Evolutionary conservation across 2,113 vertebrate species (phyloP).

Genomic region (Onychorhynchus coronatus): DNA sequence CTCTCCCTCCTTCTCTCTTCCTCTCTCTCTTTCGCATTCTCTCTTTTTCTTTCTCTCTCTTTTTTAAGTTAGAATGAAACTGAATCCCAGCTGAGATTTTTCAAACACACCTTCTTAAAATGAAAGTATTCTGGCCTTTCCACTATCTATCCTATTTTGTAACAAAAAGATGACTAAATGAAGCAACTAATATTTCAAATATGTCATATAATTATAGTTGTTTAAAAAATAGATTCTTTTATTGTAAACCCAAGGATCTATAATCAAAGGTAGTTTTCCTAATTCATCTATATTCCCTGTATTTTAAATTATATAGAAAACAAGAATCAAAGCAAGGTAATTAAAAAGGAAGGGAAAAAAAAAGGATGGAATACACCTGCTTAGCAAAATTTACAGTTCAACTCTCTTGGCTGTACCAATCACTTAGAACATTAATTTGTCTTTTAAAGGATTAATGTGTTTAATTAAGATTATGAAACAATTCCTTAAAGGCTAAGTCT

Average conservation of each 20-base stretch:
- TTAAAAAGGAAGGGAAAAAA: background rate
- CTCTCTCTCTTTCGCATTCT: background rate
- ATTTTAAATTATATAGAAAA: background rate
- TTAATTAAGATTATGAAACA: slow-evolving; percentile 66
- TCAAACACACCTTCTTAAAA: background rate
- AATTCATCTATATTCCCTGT: background rate
- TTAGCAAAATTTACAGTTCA: slow-evolving; percentile 50
- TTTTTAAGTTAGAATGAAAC: background rate
- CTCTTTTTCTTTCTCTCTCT: background rate
- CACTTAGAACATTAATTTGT: slow-evolving; percentile 54
- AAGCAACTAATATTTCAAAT: background rate
- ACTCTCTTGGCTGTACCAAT: slow-evolving; percentile 23
- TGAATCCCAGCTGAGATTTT: background rate
- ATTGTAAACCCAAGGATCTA: background rate
- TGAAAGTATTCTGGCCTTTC: background rate
- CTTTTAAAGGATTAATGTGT: slow-evolving; percentile 63
- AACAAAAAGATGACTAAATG: background rate
- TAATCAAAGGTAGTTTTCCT: background rate
- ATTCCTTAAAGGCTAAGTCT: slow-evolving; percentile 34
- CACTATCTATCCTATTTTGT: background rate
- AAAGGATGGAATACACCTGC: slow-evolving; percentile 13
- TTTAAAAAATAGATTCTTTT: accelerated
- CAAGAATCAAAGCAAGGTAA: background rate
- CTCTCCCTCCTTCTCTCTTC: background rate
- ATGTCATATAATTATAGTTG: background rate